Base-by-base conservation (phyloP, 2,888 invertebrate species). In the Melinopterus prodromus region DNA sequence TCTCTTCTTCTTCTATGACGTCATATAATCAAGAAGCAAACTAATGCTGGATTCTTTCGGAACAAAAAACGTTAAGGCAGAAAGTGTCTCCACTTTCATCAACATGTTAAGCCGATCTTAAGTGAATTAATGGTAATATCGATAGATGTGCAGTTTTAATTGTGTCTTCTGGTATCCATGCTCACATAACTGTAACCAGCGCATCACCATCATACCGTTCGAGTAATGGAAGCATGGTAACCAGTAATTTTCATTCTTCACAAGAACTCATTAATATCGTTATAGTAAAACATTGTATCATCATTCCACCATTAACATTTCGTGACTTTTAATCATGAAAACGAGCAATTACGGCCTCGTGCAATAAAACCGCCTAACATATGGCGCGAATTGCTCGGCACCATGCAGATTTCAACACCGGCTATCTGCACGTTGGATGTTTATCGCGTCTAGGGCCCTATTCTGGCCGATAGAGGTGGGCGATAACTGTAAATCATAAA, bases 261-360 rank as follows among this genome's bases (percentile, higher is more conserved):
- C 53, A 53, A 53, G 53, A 53, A 7, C 53, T 53, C 53, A 53
- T 53, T 53, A 53, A 53, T 53, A 53, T 7, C 1, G 12, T 53
- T 53, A 53, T 53, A 53, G 53, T 53, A 53, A 53, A 53, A 53
- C 53, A 53, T 53, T 53, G 53, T 53, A 53, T 53, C 53, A 53
- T 53, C 53, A 53, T 53, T 53, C 53, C 9, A 12, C 53, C 53
- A 53, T 53, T 53, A 53, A 53, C 53, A 53, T 53, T 53, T 53
- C 53, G 53, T 53, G 53, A 53, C 53, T 53, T 53, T 53, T 53
- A 7, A 53, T 53, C 53, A 53, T 53, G 53, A 53, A 53, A 53
- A 53, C 53, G 53, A 12, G 53, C 12, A 53, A 53, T 53, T 53
- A 12, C 5, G 53, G 7, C 7, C 53, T n/a, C 53, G 9, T 53